Evolutionary conservation across 2,888 invertebrate genomes (phyloP).

Genomic region (Athalia circularis): DNA sequence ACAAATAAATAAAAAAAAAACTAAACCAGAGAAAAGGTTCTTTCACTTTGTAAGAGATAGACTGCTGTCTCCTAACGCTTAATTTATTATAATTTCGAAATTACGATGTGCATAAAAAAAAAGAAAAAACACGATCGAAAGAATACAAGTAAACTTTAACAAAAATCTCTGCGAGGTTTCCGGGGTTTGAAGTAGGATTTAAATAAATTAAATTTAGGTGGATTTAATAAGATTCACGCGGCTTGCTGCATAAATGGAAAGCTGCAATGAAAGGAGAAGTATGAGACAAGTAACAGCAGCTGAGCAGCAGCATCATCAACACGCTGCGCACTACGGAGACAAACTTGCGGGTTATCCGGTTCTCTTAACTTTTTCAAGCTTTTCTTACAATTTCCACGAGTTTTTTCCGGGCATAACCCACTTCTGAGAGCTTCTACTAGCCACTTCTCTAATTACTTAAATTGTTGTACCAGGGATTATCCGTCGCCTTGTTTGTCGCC

Average conservation of each 20-base stretch:
- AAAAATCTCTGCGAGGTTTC: constrained; percentile 14
- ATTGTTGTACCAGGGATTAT: constrained; percentile 75
- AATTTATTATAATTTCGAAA: no score
- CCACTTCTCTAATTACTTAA: constrained; percentile 27
- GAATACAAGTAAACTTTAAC: not conserved
- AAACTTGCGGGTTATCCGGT: constrained; percentile 35
- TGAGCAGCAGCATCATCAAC: not conserved
- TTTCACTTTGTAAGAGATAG: no score
- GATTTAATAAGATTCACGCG: constrained; percentile 19
- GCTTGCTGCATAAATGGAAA: constrained; percentile 22
- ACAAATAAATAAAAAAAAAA: no score
- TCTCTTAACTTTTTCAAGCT: not conserved
- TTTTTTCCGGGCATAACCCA: constrained; percentile 12
- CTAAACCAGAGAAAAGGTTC: no score
- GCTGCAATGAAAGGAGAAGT: not conserved
- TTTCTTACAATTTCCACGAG: not conserved
- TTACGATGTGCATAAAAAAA: no score
- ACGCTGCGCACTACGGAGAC: not conserved
- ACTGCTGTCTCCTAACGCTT: no score
- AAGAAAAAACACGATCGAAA: no score
- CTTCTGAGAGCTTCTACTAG: constrained; percentile 3
- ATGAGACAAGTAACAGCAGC: no score
- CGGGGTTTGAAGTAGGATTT: constrained; percentile 24
- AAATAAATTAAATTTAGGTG: constrained; percentile 27
- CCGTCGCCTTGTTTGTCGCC: constrained; percentile 79